Base-by-base conservation (phyloP, 2,888 invertebrate genomes). In the Eucera pruinosa region DNA sequence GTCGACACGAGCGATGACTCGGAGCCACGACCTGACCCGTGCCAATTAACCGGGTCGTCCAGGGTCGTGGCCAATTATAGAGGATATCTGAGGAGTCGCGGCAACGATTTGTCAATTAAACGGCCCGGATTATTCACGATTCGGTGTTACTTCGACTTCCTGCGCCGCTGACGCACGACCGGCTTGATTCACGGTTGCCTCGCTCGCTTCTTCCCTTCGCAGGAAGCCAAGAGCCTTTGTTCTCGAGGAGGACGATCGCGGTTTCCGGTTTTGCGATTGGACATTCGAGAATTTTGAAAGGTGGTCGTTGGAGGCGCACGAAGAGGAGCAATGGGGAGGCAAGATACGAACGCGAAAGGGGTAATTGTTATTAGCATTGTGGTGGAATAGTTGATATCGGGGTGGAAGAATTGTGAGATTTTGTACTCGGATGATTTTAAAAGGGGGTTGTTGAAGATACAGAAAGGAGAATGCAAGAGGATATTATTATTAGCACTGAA, bases 41-140 rank as follows among this genome's bases (percentile, higher is more conserved):
- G 52, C 23, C 69, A 84, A 84, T 84, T 80, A 74, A 25, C 71
- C 15, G 55, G 72, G 74, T 72, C 66, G 75, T 71, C 75, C 69
- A 76, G 65, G 86, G 82, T 82, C 83, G 66, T 45, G 69, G 61
- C 36, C 74, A 86, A 86, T 88, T 85, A 80, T 50, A 25, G 4
- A 45, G 39, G 75, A 75, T 79, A 82, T 74, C 61, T 68, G 66
- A 72, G 78, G 23, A 66, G 70, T 60, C 60, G 65, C 41, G 58
- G 67, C 67, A 77, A 78, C 81, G 78, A 82, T 85, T 85, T 72
- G 70, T 60, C 74, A 81, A 86, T 87, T 84, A 62, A 45, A 20
- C 4, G 11, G 7, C 64, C 5, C 15, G 65, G 74, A 74, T 74
- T 74, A 74, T 77, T 79, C 71, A 77, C 75, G 66, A 55, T 6